phyloP scores from a whole-genome alignment of 2,888 invertebrate species.

The Homarus gammarus region DNA sequence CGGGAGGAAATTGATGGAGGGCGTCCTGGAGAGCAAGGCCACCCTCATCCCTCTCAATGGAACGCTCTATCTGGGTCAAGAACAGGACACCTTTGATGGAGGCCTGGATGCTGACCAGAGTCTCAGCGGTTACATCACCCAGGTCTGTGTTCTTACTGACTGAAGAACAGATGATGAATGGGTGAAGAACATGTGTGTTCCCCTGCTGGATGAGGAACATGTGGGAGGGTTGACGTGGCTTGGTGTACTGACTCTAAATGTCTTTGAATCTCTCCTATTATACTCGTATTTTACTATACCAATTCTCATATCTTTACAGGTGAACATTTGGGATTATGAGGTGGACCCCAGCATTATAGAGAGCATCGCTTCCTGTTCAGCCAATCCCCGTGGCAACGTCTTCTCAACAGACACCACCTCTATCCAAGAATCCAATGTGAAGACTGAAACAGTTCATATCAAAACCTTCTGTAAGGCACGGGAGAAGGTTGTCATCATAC shows the following conservation, averaged over 20 bases:
- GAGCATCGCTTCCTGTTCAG: conserved; percentile 25
- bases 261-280: too few species aligned
- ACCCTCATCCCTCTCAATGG: conserved; percentile 29
- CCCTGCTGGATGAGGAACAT: too few species aligned
- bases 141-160: too few species aligned
- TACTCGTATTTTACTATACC: too few species aligned
- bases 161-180: too few species aligned
- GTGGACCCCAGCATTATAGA: neutral
- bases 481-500: neutral
- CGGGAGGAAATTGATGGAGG: neutral
- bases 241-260: too few species aligned
- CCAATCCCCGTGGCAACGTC: conserved; percentile 42
- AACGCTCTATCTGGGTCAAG: conserved; percentile 38
- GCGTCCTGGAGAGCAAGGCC: neutral
- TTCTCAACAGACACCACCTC: conserved; percentile 19
- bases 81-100: conserved; percentile 42
- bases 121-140: conserved; percentile 21
- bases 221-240: too few species aligned
- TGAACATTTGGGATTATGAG: conserved; percentile 50
- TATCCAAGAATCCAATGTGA: conserved; percentile 18
- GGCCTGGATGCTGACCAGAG: conserved; percentile 35
- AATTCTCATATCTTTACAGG: conserved; percentile 16
- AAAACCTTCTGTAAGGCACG: conserved; percentile 7
- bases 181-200: too few species aligned
- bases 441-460: neutral